These are phyloP conservation scores for Galeopterus variegatus DNA, from an alignment of 2,113 vertebrate genomes.

Conservation along the genomic window DNA sequence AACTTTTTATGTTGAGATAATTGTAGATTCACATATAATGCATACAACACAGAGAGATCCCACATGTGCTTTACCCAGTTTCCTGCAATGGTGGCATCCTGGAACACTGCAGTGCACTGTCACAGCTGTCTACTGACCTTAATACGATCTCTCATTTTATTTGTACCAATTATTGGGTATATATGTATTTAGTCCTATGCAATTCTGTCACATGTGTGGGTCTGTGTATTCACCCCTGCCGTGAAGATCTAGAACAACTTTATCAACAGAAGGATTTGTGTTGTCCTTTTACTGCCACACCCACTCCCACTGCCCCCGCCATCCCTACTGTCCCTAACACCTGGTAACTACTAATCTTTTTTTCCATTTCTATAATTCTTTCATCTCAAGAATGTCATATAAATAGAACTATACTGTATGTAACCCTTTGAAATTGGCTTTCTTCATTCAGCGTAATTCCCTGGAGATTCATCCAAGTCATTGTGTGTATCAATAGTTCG, in stretches of 20 bases:
- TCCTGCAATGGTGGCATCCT: not conserved
- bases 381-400: not conserved
- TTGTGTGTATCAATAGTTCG: not conserved
- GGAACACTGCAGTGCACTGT: accelerated
- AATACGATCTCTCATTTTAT: too few species aligned
- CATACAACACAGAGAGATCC: not conserved
- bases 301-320: accelerated
- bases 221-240: too few species aligned
- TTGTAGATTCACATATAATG: not conserved
- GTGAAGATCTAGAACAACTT: not conserved
- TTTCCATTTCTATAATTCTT: not conserved
- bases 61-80: accelerated
- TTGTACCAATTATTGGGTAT: not conserved
- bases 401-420: not conserved
- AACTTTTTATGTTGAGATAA: not conserved
- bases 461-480: not conserved
- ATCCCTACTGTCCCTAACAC: accelerated
- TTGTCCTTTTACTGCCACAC: accelerated
- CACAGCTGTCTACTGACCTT: not conserved
- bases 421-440: not conserved
- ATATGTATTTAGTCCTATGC: not conserved
- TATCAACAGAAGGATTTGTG: not conserved
- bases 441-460: not conserved
- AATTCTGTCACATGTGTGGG: not conserved
- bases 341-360: not conserved